Base-by-base conservation (phyloP, 2,113 vertebrate genomes). In the Hippoglossus stenolepis region DNA sequence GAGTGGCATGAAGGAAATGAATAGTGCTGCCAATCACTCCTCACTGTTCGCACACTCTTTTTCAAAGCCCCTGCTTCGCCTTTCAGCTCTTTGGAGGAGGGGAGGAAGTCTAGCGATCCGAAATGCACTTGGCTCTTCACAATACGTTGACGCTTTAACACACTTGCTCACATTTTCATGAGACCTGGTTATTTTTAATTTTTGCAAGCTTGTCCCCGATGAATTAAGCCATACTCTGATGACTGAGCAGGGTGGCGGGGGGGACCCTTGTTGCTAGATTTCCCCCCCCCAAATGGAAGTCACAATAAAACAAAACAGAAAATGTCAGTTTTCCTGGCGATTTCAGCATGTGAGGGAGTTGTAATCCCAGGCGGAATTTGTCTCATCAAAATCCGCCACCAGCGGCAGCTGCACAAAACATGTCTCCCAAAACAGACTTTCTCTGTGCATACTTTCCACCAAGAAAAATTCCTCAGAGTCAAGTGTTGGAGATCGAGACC, bases 21-120 rank as follows among this genome's bases (percentile, higher is more conserved):
- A 93, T 91, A 77, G 90, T 74, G 80, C 90, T 91, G 91, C 83
- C 93, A 93, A 92, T 93, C 92, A 92, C 70, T 85, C 76, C 61
- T 83, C 85, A 28, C 84, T 77, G 84, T 89, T 93, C 83, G 85
- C 66, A 57, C 74, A 60, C 73, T 31, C 31, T 84, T 70, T 86
- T 86, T 86, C 86, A 85, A 73, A 85, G 76, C 63, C 84, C 11
- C 45, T 72, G 75, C 84, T 88, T 80, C 71, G 70, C 84, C 81
- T 91, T 91, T 92, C 88, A 89, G 89, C 82, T 85, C 21, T 70
- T 28, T 75, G 75, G 73, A 73, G 74, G 77, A 74, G 71, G 62
- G 70, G 73, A 57, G 64, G 72, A 23, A 45, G 65, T 65, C 66
- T n/a, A 24, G 23, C 56, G 64, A 59, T 66, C 70, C 3, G 6